Evolutionary conservation across 2,797 vertebrate genomes (phyloP).

Genomic region (Morelia viridis): DNA sequence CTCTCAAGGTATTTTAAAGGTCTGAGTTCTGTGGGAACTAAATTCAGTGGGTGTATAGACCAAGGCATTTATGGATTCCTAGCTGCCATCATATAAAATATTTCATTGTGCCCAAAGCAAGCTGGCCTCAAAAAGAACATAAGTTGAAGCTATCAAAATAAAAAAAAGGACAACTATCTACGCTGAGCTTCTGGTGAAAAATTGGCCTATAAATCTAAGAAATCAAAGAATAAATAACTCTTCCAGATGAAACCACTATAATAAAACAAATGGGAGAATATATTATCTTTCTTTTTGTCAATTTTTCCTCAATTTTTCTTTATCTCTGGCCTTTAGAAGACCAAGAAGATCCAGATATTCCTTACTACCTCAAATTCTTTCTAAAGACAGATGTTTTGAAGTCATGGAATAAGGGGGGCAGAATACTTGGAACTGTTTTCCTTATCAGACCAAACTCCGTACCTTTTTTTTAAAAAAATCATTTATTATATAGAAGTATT

Average conservation of each 20-base stretch:
- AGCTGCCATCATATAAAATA: background rate
- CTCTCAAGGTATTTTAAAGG: background rate
- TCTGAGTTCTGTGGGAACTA: background rate
- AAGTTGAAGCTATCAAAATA: background rate
- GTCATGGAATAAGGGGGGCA: background rate
- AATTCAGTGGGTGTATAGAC: background rate
- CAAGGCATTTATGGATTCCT: background rate
- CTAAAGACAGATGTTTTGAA: background rate
- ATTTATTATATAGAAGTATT: background rate
- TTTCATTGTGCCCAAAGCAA: background rate
- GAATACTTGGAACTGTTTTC: background rate
- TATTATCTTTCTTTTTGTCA: background rate
- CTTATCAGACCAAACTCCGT: background rate
- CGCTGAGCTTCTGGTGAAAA: background rate
- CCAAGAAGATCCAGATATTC: background rate
- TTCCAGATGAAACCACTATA: background rate
- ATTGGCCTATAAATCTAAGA: background rate
- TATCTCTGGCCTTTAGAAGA: background rate
- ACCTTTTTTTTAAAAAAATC: background rate
- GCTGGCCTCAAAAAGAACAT: background rate
- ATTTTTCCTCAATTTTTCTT: background rate
- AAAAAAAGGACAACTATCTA: background rate
- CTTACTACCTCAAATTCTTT: background rate
- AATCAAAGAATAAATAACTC: background rate
- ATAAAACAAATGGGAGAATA: background rate